Evolutionary conservation across 2,888 invertebrate species (phyloP), one percentile per base, ranked within the genome.

Genomic region (Chloroclystis v-ata): DNA sequence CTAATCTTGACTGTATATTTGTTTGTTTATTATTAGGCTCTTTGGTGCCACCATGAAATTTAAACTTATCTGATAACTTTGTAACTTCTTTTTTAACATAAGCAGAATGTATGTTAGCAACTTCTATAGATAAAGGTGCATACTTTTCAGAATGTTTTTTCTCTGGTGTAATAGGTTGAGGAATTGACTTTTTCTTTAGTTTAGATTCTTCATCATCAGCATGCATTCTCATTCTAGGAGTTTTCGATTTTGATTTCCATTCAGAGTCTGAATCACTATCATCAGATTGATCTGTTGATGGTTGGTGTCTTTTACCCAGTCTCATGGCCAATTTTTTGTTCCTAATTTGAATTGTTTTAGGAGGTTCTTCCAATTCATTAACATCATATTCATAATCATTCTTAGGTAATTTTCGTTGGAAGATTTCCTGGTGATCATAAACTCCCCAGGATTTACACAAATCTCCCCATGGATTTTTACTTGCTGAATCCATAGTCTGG

Each of bases 151-250:
- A 65, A 28, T 26, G 20, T 37, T 50, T 43, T 1, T 39, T 26
- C 29, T 50, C 43, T 1, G 39, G 13, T 10, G 70, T 58, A 11
- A 61, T 54, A 45, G 59, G 59, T 61, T 61, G 70, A 46, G 47
- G 59, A 51, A 50, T 43, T 54, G 63, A 67, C 61, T 60, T 76
- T 61, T 61, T 80, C 62, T 75, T 82, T 57, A 66, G 78, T 66
- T 90, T 92, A 45, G 91, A 90, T 73, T 94, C 94, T 76, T 94
- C 93, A 68, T 95, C 95, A 77, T 95, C 95, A n/a, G 95, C 95
- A 75, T 93, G 94, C 95, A 95, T 95, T 62, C 94, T 86, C 95
- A 95, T 95, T 63, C 94, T 82, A 6, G 93, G 92, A 37, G 90
- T 78, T 79, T 93, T 93, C 39, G 89, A 90, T 64, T 90, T 90